phyloP scores from a whole-genome alignment of 2,113 vertebrate species.

The Grus americana region DNA sequence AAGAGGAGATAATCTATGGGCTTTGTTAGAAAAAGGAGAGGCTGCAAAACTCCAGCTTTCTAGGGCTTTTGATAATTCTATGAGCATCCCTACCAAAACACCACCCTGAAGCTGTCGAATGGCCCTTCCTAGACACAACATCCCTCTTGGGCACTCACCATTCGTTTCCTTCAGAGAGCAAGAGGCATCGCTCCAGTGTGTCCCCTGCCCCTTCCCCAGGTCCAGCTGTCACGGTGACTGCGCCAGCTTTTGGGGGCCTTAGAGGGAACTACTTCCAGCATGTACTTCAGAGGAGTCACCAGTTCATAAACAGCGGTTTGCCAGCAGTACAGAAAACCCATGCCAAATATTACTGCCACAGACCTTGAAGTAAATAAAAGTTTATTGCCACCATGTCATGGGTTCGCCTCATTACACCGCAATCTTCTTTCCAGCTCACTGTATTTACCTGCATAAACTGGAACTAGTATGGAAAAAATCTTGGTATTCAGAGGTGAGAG shows the following conservation, averaged over 20 bases:
- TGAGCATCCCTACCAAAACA: neutral
- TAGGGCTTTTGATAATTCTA: neutral
- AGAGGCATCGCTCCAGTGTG: neutral
- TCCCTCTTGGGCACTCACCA: neutral
- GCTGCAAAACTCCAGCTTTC: neutral
- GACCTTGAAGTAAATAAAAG: neutral
- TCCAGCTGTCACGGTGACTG: neutral
- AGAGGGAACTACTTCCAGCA: neutral
- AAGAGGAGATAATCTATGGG: neutral
- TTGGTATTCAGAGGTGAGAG: neutral
- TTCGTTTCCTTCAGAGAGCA: neutral
- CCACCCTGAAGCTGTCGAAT: accelerated
- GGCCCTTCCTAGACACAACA: neutral
- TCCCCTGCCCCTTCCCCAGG: neutral
- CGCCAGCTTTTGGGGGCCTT: neutral
- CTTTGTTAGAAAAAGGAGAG: neutral
- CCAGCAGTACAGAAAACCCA: no score
- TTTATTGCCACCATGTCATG: accelerated
- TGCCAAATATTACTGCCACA: neutral
- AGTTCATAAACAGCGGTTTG: neutral
- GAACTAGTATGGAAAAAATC: neutral
- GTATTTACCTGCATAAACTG: neutral
- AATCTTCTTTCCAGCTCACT: neutral
- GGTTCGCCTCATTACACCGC: neutral
- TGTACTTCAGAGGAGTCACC: neutral